These are phyloP conservation scores for Fregetta grallaria DNA, from an alignment of 2,113 vertebrate genomes.

Conservation along the genomic window DNA sequence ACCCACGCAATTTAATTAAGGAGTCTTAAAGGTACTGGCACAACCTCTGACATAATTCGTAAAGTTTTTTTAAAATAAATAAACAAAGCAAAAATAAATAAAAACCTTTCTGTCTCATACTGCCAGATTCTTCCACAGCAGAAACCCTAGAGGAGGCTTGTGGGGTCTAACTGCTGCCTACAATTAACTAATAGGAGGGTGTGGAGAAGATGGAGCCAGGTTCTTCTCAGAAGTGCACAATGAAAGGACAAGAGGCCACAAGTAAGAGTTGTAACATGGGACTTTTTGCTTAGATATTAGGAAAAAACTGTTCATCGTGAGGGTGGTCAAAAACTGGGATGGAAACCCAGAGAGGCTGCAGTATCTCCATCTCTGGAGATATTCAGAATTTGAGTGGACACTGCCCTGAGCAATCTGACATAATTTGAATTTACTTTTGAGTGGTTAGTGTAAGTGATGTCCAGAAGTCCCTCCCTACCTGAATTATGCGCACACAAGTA, in stretches of 20 bases:
- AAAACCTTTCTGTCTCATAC: background rate
- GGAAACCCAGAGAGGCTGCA: rapidly evolving
- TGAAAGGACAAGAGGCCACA: background rate
- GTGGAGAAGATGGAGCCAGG: background rate
- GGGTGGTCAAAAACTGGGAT: background rate
- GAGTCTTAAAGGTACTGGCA: background rate
- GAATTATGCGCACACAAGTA: background rate
- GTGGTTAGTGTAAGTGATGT: background rate
- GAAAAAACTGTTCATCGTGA: background rate
- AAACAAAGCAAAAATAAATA: background rate
- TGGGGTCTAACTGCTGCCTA: background rate
- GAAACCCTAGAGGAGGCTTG: background rate
- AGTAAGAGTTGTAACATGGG: background rate
- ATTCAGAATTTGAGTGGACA: background rate
- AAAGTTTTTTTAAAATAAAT: background rate
- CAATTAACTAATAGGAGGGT: background rate
- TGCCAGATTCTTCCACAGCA: background rate
- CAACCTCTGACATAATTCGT: background rate
- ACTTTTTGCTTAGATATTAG: background rate
- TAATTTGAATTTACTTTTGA: background rate
- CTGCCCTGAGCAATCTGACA: background rate
- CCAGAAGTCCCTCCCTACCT: background rate
- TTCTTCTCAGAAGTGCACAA: background rate
- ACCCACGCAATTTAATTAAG: background rate
- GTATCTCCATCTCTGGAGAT: background rate